Base-by-base conservation (phyloP, 1,140 invertebrate species). In the Formica selysi region DNA sequence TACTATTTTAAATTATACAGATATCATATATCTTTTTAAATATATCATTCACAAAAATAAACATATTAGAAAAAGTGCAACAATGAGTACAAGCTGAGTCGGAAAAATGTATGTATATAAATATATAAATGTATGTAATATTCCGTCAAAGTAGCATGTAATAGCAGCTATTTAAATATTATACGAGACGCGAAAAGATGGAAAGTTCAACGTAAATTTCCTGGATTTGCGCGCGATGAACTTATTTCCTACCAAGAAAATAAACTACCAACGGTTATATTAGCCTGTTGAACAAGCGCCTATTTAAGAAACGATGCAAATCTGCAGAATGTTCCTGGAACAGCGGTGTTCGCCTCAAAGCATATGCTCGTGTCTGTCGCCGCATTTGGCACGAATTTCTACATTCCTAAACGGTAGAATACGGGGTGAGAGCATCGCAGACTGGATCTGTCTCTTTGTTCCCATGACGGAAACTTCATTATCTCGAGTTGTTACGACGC, bases 251-350 rank as follows among this genome's bases (percentile, higher is more conserved):
- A 11, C 3, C 26, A 6, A 44, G 65, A 73, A 83, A 83, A 74
- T 73, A 83, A 62, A 83, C 57, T 48, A 41, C 68, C 29, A 48
- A 61, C 68, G 41, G 41, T 83, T 73, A 74, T 62, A 73, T 74
- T 73, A 74, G 79, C 54, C 54, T 83, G 79, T 83, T 83, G 68
- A 83, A 83, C 54, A 62, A 83, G 26, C 54, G 32, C 19, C n/a
- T 71, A 83, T 83, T 83, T 83, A 83, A 83, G 79, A 83, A 83
- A 48, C 73, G 48, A 85, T 78, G 73, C 81, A 85, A 85, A 85
- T 78, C 81, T 62, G 48, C 71, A 22, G 59, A 54, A 67, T 59
- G 81, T 67, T 76, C 19, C 19, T 26, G 11, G 51, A 61, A 6
- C 36, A 59, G 54, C 38, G n/a, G 13, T n/a, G 19, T 74, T 36